phyloP scores from a whole-genome alignment of 1,140 invertebrate genomes.

The Euura saliciscinereae region DNA sequence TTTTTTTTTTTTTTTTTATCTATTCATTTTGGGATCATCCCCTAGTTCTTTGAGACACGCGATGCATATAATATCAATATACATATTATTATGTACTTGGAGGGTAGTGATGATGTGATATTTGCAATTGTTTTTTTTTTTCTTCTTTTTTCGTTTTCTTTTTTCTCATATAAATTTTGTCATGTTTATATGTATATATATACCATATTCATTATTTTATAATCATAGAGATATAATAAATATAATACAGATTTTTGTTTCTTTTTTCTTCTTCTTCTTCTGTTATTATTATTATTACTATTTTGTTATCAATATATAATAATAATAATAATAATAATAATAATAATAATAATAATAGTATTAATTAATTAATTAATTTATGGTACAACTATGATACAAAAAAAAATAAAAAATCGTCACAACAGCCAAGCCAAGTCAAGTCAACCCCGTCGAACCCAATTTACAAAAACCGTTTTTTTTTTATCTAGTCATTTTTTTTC shows the following conservation, averaged over 20 bases:
- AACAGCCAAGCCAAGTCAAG: too few relatives aligned
- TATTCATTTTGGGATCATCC: background rate
- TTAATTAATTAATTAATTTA: conserved; percentile 17
- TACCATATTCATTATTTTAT: conserved; percentile 16
- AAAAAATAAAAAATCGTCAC: conserved; percentile 10
- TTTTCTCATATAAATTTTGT: background rate
- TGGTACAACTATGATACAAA: conserved; percentile 60
- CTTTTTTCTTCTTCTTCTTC: too few relatives aligned
- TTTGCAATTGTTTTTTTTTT: too few relatives aligned
- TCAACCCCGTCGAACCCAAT: background rate
- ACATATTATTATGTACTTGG: background rate
- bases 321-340: too few relatives aligned
- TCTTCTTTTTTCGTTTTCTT: too few relatives aligned
- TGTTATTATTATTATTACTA: too few relatives aligned
- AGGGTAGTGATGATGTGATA: too few relatives aligned
- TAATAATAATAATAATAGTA: conserved; percentile 41
- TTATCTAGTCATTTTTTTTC: conserved; percentile 18
- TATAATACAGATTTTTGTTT: conserved; percentile 59
- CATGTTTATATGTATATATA: background rate
- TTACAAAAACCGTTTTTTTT: background rate
- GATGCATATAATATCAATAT: background rate
- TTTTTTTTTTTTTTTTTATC: background rate
- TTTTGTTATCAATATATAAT: too few relatives aligned
- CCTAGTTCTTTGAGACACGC: background rate
- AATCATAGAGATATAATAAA: conserved; percentile 54